A percentile compares a stretch with the other conserved stretches of the same genome.
Evolutionary conservation across 35 echinoderm and acorn worm genomes (phyloP).

Genomic region (Ophioderma brevispina): DNA sequence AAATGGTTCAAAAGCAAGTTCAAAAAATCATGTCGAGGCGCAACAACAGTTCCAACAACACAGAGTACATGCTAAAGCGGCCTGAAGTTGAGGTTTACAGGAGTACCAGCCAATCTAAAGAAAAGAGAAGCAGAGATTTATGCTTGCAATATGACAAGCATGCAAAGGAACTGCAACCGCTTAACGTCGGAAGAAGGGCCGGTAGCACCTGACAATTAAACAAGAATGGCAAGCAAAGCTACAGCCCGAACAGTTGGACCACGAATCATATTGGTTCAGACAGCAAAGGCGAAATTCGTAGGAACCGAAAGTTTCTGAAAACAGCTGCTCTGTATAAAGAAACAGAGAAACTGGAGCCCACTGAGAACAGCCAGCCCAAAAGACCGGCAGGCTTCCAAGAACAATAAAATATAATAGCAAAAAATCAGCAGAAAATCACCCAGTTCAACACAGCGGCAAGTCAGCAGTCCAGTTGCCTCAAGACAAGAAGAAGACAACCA

Average conservation of each 20-base stretch:
- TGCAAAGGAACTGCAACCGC: not conserved
- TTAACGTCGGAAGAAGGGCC: not conserved
- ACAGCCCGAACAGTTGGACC: not conserved
- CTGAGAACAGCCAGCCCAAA: no score
- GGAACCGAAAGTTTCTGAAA: not conserved
- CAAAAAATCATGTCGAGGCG: not conserved
- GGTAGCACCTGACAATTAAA: not conserved
- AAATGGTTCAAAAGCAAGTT: not conserved
- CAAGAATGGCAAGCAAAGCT: no score
- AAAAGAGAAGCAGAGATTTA: not conserved
- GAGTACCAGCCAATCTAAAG: not conserved
- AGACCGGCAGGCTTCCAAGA: no score
- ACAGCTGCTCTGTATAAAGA: no score
- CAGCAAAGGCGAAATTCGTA: not conserved
- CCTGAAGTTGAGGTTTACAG: not conserved
- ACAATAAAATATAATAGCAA: not conserved
- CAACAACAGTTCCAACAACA: not conserved
- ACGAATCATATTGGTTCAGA: not conserved
- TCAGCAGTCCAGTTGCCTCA: no score
- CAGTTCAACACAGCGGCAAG: no score
- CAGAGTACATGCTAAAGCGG: no score
- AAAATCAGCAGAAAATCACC: no score
- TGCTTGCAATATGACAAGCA: constrained; percentile 4
- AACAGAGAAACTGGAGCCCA: no score
- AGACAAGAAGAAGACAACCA: no score